Percentiles rank a stretch among this genome's conserved stretches.
Conservation (phyloP, 2,797 vertebrate genomes). For the Anguilla anguilla region DNA sequence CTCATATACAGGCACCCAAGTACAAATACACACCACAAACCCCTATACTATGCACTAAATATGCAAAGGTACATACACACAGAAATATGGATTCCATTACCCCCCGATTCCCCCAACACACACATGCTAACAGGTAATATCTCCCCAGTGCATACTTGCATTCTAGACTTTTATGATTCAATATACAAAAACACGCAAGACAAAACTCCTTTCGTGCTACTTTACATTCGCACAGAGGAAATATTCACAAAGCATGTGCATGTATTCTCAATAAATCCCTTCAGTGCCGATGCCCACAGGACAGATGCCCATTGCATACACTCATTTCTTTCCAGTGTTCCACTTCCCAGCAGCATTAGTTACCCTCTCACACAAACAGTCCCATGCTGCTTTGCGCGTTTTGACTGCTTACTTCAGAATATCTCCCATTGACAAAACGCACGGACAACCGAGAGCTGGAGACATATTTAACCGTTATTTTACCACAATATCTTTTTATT, state of each 20-base stretch:
- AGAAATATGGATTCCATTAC: too few relatives aligned
- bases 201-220: neutral
- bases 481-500: neutral
- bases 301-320: neutral
- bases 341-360: neutral
- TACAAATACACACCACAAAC: neutral
- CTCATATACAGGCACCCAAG: conserved; percentile 11
- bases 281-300: neutral
- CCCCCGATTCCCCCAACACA: neutral
- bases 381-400: neutral
- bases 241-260: neutral
- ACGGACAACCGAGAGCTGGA: neutral
- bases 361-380: neutral
- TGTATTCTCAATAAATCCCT: neutral
- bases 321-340: neutral
- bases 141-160: neutral
- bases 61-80: neutral
- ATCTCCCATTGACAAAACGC: neutral
- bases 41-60: neutral
- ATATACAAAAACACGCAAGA: too few relatives aligned
- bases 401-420: neutral
- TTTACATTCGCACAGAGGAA: conserved; percentile 27
- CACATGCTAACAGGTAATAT: conserved; percentile 34
- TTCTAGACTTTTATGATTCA: too few relatives aligned
- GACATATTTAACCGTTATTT: neutral